Conservation (phyloP, 2,113 vertebrate genomes). For the Tricholaema leucomelas region DNA sequence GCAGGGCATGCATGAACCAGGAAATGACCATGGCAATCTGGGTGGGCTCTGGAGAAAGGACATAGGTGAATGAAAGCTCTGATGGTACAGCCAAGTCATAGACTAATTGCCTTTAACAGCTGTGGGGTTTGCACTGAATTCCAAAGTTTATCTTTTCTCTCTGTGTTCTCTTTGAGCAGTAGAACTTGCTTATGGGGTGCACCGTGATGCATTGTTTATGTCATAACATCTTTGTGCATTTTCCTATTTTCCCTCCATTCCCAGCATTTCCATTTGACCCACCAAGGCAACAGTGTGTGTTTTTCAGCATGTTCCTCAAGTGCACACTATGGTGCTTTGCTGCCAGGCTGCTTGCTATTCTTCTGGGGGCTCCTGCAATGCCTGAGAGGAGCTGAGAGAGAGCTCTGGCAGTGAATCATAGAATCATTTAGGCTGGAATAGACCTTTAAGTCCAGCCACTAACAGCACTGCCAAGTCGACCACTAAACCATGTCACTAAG, state of each 20-base stretch:
- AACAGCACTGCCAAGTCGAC: neutral
- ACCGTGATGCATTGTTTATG: neutral
- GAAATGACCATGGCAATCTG: fast-evolving
- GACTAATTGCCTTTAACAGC: neutral
- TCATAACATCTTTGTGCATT: neutral
- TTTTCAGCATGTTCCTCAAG: neutral
- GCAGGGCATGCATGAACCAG: fast-evolving
- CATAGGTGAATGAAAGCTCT: neutral
- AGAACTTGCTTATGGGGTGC: neutral
- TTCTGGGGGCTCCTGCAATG: neutral
- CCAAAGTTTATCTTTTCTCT: neutral
- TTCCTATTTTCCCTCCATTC: neutral
- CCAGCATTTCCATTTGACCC: neutral
- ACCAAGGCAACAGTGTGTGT: fast-evolving
- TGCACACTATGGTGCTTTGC: fast-evolving
- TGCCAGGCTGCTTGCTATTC: neutral
- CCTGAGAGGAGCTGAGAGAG: neutral
- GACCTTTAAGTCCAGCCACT: neutral
- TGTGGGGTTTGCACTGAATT: neutral
- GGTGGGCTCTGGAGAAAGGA: fast-evolving
- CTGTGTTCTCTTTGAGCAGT: neutral
- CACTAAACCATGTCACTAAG: neutral
- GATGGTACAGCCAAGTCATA: neutral
- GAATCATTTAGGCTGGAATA: neutral
- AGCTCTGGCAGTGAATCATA: neutral